Percentiles rank a stretch among this genome's conserved stretches.
Evolutionary conservation across 1,140 invertebrate genomes (phyloP).

Genomic region (Ceratitis capitata): DNA sequence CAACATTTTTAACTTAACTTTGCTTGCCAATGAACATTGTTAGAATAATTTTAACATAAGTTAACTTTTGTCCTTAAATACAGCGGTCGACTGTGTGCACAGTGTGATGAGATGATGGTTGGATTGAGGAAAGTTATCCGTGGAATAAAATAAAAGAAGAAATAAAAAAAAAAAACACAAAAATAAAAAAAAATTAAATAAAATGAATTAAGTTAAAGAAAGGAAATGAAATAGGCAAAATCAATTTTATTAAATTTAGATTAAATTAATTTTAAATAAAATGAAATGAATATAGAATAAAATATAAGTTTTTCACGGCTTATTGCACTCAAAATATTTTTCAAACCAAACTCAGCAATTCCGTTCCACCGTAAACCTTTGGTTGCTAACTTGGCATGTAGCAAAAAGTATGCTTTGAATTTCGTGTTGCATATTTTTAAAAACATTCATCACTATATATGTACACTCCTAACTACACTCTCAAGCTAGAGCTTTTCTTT

Average conservation of each 20-base stretch:
- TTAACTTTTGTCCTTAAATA: not conserved
- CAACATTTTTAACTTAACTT: not conserved
- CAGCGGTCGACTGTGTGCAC: not conserved
- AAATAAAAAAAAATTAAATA: not conserved
- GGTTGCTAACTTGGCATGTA: not conserved
- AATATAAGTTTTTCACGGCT: too few relatives aligned
- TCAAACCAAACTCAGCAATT: not conserved
- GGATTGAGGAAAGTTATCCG: not conserved
- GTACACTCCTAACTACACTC: not conserved
- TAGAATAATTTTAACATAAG: constrained; percentile 22
- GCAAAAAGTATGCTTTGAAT: not conserved
- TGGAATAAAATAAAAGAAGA: not conserved
- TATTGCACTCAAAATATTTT: not conserved
- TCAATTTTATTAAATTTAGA: too few relatives aligned
- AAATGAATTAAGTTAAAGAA: too few relatives aligned
- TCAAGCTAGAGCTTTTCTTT: too few relatives aligned
- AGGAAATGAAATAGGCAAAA: too few relatives aligned
- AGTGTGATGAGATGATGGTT: not conserved
- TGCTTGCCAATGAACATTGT: constrained; percentile 8
- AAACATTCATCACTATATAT: not conserved
- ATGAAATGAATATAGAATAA: too few relatives aligned
- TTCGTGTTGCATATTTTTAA: not conserved
- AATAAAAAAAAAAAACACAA: not conserved
- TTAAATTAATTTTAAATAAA: too few relatives aligned
- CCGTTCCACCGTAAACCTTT: not conserved